These are phyloP conservation scores for Lepus oiostolus DNA, from an alignment of 2,797 vertebrate species.

Conservation along the genomic window DNA sequence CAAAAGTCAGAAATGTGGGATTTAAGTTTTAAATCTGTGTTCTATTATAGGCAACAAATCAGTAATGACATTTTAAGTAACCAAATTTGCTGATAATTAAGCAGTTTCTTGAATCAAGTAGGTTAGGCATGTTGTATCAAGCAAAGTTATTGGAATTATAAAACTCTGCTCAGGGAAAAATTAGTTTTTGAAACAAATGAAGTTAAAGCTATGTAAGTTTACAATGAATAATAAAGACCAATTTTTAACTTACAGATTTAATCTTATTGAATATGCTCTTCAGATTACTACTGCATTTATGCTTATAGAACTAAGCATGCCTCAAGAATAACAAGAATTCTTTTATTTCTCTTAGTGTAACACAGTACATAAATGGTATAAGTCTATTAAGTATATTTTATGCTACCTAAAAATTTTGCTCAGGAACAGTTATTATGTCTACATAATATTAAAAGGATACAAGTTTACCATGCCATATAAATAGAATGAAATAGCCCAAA, in stretches of 20 bases:
- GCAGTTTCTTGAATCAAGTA: background rate
- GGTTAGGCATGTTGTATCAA: background rate
- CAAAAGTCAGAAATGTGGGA: slow-evolving; percentile 33
- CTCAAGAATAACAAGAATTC: background rate
- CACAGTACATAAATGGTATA: background rate
- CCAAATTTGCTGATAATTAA: slow-evolving; percentile 39
- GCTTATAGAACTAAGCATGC: background rate
- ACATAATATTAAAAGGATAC: background rate
- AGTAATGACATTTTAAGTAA: background rate
- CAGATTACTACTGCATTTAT: background rate
- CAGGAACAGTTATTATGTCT: background rate
- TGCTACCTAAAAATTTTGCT: background rate
- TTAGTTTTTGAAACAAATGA: slow-evolving; percentile 15
- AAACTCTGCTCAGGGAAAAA: slow-evolving; percentile 14
- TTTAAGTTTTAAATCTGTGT: background rate
- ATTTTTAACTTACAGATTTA: background rate
- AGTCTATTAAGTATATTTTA: background rate
- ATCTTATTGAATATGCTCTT: background rate
- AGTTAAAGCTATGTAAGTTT: background rate
- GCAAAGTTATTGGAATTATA: slow-evolving; percentile 11
- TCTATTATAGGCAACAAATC: slow-evolving; percentile 23
- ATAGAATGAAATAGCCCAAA: background rate
- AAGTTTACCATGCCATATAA: background rate
- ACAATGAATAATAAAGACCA: background rate
- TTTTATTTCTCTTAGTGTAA: background rate